Evolutionary conservation across 2,797 vertebrate genomes (phyloP).

Genomic region (Trematomus bernacchii): DNA sequence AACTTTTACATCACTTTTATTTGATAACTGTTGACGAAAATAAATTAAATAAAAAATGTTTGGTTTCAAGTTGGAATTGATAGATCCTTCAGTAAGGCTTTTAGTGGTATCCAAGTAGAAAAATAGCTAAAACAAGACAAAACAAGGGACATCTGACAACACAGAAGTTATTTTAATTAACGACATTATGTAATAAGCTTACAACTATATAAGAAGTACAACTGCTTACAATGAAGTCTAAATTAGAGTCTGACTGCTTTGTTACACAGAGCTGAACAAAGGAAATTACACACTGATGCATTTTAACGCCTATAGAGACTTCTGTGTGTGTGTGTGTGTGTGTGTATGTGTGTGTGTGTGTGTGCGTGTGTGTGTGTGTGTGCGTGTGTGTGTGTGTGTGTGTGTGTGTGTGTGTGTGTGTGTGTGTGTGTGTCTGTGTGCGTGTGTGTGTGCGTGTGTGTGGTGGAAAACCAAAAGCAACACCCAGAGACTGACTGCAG

Average conservation of each 20-base stretch:
- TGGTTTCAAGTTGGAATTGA: no score
- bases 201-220: no score
- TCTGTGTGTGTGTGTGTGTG: neutral
- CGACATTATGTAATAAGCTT: neutral
- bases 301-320: constrained; percentile 42
- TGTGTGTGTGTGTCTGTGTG: no score
- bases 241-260: constrained; percentile 16
- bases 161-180: constrained; percentile 7
- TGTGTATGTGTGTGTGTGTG: constrained; percentile 8
- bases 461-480: constrained; percentile 48
- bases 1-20: no score
- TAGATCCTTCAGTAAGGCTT: no score
- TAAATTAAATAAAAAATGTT: no score
- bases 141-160: neutral
- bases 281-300: constrained; percentile 51
- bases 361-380: neutral
- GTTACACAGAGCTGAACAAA: constrained; percentile 58
- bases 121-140: constrained; percentile 3
- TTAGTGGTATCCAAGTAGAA: neutral
- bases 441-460: no score
- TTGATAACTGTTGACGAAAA: no score
- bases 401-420: no score
- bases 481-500: constrained; percentile 43
- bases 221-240: constrained; percentile 2
- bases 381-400: no score